phyloP scores from a whole-genome alignment of 2,113 vertebrate species.

The Nematolebias whitei region DNA sequence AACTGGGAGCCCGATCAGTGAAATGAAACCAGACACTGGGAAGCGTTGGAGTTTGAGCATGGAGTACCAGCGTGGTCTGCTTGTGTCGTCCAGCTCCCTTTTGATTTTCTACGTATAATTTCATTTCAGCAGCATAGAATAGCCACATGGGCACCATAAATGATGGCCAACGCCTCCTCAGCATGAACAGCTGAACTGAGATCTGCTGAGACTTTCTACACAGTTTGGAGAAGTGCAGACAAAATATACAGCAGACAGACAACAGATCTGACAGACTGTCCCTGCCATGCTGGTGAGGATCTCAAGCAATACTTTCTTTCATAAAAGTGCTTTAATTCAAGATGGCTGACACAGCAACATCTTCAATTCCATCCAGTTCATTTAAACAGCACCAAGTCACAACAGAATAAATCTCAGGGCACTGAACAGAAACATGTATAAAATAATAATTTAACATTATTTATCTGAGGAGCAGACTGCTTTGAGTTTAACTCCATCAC shows the following conservation, averaged over 20 bases:
- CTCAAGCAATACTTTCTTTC: slow-evolving; percentile 4
- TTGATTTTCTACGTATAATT: slow-evolving; percentile 3
- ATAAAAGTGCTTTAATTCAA: neutral
- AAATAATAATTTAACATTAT: too few species aligned
- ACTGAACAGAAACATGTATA: too few species aligned
- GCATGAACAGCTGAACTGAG: slow-evolving; percentile 37
- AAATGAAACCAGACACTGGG: slow-evolving; percentile 71
- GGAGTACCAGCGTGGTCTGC: slow-evolving; percentile 9
- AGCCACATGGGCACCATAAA: neutral
- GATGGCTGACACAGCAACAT: too few species aligned
- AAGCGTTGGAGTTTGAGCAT: slow-evolving; percentile 38
- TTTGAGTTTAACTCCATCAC: too few species aligned
- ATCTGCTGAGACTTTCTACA: slow-evolving; percentile 6
- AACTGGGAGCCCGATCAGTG: slow-evolving; percentile 49
- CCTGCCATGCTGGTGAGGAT: slow-evolving; percentile 8
- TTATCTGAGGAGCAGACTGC: too few species aligned
- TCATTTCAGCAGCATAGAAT: neutral
- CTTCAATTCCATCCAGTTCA: too few species aligned
- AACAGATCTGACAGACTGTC: slow-evolving; percentile 22
- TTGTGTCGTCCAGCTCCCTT: slow-evolving; percentile 8
- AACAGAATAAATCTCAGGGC: too few species aligned
- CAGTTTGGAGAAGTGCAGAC: slow-evolving; percentile 24
- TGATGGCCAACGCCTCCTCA: neutral
- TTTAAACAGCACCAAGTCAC: too few species aligned
- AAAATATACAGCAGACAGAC: neutral